Percentiles rank a stretch among this genome's conserved stretches.
These are phyloP conservation scores for Emydoidea blandingii DNA, from an alignment of 2,797 vertebrate species.

Conservation along the genomic window DNA sequence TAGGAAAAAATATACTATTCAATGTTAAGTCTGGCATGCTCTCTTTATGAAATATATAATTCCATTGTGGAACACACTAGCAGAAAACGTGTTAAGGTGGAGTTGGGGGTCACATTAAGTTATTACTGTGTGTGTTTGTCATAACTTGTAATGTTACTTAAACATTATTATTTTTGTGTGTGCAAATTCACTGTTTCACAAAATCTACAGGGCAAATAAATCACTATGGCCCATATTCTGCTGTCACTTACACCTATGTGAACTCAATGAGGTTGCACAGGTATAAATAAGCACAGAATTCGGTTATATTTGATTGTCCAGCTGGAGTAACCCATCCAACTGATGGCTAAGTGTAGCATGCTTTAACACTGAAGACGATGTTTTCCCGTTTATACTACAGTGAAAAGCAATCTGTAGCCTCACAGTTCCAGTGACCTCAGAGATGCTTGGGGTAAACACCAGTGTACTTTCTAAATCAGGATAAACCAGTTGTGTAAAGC, in stretches of 20 bases:
- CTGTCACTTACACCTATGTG: not conserved
- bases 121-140: not conserved
- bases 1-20: not conserved
- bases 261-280: conserved; percentile 17
- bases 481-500: not conserved
- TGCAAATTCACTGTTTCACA: not conserved
- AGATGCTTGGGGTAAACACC: not conserved
- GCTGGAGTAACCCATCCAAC: not conserved
- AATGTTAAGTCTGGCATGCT: not conserved
- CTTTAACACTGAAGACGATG: conserved; percentile 43
- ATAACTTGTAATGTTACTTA: not conserved
- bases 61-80: rapidly evolving
- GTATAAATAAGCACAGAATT: conserved; percentile 56
- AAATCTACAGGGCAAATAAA: conserved; percentile 13
- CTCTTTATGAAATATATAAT: not conserved
- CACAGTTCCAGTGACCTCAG: not conserved
- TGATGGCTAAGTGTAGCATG: conserved; percentile 38
- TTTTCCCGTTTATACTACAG: conserved; percentile 44
- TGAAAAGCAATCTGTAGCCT: conserved; percentile 15
- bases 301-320: not conserved
- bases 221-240: not conserved
- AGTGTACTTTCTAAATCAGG: not conserved
- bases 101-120: not conserved
- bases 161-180: not conserved
- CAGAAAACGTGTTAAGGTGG: rapidly evolving